Evolutionary conservation across 2,113 vertebrate genomes (phyloP), one percentile per base, ranked within the genome.

Genomic region (Pionites leucogaster): DNA sequence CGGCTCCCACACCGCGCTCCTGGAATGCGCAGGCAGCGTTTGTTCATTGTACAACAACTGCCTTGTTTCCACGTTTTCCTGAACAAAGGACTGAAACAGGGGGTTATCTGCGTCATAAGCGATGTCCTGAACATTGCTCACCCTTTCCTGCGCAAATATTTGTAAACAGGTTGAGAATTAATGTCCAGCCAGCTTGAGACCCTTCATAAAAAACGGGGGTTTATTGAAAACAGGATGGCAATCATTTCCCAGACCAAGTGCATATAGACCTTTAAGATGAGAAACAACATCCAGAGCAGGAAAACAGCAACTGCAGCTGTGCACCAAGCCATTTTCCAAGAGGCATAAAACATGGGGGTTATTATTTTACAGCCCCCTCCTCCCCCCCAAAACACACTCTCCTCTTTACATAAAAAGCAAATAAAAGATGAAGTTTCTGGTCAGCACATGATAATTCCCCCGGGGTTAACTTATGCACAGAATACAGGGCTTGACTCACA

Each of bases 191-290:
- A 37, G 17, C 77, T 47, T n/a, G 4, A 77, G 90, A 91, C 52
- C 93, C 94, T 95, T 24, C 93, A 33, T 85, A 90, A 94, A 91
- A 87, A 6, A 46, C 7, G 86, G 65, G 91, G 70, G 46, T 31
- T 93, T 78, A 83, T 95, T 86, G 85, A 87, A 96, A 96, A 97
- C 95, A 96, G 95, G 95, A 97, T 97, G 95, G 92, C 80, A 94
- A 96, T 75, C 93, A 86, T 92, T 94, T 97, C 95, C 95, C 95
- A 97, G 79, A 65, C 24, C 49, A 42, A 2, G 47, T 6, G 68
- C 92, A 59, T 63, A 71, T 29, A 29, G 95, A 76, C 22, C 68
- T 96, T 86, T 81, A 71, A 65, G 93, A 88, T 60, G 82, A 55
- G 95, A 29, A 95, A 55, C 46, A 80, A 86, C 79, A 10, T 12